Evolutionary conservation across 2,797 vertebrate species (phyloP).

Genomic region (Hoplostethus mediterraneus): DNA sequence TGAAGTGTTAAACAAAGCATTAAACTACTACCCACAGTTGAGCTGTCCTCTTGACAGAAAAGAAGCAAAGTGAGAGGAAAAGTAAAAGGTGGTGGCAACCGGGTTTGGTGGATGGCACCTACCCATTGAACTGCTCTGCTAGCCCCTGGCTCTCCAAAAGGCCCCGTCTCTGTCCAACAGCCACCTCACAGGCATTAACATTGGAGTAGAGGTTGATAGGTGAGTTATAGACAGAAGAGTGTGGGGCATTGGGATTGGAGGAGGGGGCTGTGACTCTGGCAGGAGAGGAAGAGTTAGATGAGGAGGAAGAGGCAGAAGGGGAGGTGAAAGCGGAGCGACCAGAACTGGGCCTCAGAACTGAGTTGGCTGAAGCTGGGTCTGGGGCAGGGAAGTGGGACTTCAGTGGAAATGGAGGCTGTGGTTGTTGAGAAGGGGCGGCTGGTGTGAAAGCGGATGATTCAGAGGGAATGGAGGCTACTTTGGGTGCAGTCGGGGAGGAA

Average conservation of each 20-base stretch:
- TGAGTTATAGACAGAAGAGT: slow-evolving; percentile 89
- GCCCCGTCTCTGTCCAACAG: slow-evolving; percentile 91
- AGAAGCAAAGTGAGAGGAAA: slow-evolving; percentile 7
- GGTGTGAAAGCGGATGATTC: slow-evolving; percentile 95
- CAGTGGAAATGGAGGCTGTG: slow-evolving; percentile 88
- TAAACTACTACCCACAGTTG: background rate
- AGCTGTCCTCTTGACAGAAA: slow-evolving; percentile 11
- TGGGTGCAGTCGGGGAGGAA: slow-evolving; percentile 75
- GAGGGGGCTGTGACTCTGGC: slow-evolving; percentile 85
- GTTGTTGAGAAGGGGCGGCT: slow-evolving; percentile 84
- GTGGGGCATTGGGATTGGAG: slow-evolving; percentile 87
- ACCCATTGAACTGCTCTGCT: slow-evolving; percentile 93
- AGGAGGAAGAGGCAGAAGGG: slow-evolving; percentile 78
- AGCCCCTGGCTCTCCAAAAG: slow-evolving; percentile 89
- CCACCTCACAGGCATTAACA: slow-evolving; percentile 88
- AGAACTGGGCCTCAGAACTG: slow-evolving; percentile 63
- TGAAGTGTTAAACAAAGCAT: background rate
- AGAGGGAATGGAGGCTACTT: slow-evolving; percentile 94
- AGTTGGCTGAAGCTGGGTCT: slow-evolving; percentile 65
- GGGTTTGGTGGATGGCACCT: slow-evolving; percentile 76
- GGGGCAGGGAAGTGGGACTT: slow-evolving; percentile 84
- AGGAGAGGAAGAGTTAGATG: slow-evolving; percentile 83
- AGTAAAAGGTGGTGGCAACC: background rate
- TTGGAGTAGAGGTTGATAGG: slow-evolving; percentile 88
- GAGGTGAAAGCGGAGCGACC: slow-evolving; percentile 77